These are phyloP conservation scores for Bombus terrestris DNA, from an alignment of 1,140 invertebrate genomes.

Conservation along the genomic window DNA sequence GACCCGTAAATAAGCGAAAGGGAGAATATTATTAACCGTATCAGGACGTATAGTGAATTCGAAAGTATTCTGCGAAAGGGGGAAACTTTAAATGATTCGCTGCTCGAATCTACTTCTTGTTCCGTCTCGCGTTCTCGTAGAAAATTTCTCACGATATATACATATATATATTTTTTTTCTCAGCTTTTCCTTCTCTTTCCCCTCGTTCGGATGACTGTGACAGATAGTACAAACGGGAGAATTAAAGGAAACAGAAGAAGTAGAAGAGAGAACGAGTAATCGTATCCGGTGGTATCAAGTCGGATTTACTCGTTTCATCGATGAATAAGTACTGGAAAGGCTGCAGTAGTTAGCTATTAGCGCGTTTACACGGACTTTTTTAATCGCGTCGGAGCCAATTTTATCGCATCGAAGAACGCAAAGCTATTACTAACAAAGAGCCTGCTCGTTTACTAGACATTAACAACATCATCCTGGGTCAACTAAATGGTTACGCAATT, in stretches of 20 bases:
- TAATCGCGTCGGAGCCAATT: slow-evolving; percentile 5
- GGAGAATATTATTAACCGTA: not conserved
- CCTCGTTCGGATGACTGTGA: not conserved
- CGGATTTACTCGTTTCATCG: not conserved
- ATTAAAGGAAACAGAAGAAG: not conserved
- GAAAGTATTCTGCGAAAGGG: not conserved
- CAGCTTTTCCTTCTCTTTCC: not conserved
- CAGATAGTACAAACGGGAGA: not conserved
- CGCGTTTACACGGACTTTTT: slow-evolving; percentile 22
- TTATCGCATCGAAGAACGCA: not conserved
- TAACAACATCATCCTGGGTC: slow-evolving; percentile 22
- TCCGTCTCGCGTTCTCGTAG: not conserved
- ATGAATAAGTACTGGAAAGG: slow-evolving; percentile 35
- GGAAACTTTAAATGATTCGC: not conserved
- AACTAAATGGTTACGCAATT: slow-evolving; percentile 45
- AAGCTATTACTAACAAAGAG: not conserved
- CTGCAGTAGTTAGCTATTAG: not conserved
- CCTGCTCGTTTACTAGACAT: not conserved
- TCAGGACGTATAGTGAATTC: not conserved
- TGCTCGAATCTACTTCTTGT: not conserved
- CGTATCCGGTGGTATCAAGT: not conserved
- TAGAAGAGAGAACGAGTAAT: not conserved
- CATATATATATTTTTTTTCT: not conserved
- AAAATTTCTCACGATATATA: slow-evolving; percentile 8
- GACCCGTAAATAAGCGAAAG: not conserved